Conservation (phyloP, 2,888 invertebrate genomes). For the Agrochola litura region DNA sequence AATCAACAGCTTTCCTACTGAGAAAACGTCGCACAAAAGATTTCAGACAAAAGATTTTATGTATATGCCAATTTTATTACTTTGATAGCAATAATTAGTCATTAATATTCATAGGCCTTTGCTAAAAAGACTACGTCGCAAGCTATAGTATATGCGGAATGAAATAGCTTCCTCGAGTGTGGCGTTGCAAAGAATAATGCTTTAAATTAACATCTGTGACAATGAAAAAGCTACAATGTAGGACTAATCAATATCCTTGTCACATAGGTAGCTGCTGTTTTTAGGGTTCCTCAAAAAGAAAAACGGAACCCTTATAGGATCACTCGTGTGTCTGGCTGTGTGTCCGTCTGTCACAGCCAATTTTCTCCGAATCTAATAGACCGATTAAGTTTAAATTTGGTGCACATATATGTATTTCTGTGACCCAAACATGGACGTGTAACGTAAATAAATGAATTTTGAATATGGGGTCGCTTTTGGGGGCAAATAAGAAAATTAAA, state of each 20-base stretch:
- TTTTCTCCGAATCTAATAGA: no score
- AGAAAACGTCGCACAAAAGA: constrained; percentile 17
- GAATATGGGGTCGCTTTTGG: no score
- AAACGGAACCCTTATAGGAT: no score
- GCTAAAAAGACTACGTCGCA: constrained; percentile 27
- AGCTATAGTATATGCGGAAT: constrained; percentile 25
- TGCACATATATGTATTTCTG: no score
- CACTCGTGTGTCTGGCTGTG: no score
- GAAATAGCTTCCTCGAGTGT: constrained; percentile 28
- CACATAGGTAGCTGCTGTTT: not conserved
- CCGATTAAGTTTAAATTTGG: no score
- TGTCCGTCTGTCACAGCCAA: no score
- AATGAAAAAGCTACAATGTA: constrained; percentile 12
- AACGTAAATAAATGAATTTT: no score
- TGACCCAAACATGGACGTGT: no score
- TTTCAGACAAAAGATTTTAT: constrained; percentile 23
- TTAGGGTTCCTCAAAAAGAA: no score
- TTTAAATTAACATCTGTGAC: constrained; percentile 28
- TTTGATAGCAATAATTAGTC: constrained; percentile 21
- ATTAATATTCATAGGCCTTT: constrained; percentile 39
- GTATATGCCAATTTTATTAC: constrained; percentile 15
- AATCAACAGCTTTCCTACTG: constrained; percentile 13
- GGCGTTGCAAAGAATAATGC: constrained; percentile 20
- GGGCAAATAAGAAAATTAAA: no score
- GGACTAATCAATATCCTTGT: constrained; percentile 22